phyloP scores from a whole-genome alignment of 1,140 invertebrate species.

The Cydia fagiglandana region DNA sequence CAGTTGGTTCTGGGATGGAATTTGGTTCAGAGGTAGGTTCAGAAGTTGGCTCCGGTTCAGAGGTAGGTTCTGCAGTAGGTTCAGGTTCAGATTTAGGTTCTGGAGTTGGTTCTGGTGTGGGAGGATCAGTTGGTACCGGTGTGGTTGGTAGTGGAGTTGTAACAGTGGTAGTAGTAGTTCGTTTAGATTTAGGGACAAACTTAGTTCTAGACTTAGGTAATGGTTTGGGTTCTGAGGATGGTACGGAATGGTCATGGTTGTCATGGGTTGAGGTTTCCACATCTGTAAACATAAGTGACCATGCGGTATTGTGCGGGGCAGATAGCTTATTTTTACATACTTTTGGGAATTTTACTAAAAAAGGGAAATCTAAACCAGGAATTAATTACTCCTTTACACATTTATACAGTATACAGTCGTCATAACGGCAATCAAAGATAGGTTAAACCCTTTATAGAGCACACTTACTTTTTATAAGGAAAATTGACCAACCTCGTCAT shows the following conservation, averaged over 20 bases:
- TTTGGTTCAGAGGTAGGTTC: conserved; percentile 74
- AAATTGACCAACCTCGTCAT: too few species aligned
- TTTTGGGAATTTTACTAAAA: conserved; percentile 16
- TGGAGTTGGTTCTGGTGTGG: conserved; percentile 72
- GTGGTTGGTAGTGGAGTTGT: conserved; percentile 63
- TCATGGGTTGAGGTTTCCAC: conserved; percentile 72
- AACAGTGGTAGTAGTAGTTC: conserved; percentile 54
- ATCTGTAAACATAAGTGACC: conserved; percentile 72
- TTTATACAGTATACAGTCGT: too few species aligned
- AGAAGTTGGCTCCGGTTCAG: conserved; percentile 68
- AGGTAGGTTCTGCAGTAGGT: conserved; percentile 59
- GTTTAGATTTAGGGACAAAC: conserved; percentile 64
- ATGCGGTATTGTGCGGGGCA: conserved; percentile 48
- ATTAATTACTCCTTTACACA: too few species aligned
- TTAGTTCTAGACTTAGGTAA: conserved; percentile 24
- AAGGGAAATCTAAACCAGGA: not conserved
- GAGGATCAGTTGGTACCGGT: conserved; percentile 67
- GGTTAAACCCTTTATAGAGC: too few species aligned
- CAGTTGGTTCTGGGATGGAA: conserved; percentile 72
- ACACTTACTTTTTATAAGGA: too few species aligned
- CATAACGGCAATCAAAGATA: too few species aligned
- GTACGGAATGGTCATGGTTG: conserved; percentile 51
- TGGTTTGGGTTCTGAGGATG: conserved; percentile 61
- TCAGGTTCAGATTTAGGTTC: conserved; percentile 51
- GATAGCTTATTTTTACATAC: conserved; percentile 18